Base-by-base conservation (phyloP, 2,888 invertebrate genomes). In the Calameuta pallipes region DNA sequence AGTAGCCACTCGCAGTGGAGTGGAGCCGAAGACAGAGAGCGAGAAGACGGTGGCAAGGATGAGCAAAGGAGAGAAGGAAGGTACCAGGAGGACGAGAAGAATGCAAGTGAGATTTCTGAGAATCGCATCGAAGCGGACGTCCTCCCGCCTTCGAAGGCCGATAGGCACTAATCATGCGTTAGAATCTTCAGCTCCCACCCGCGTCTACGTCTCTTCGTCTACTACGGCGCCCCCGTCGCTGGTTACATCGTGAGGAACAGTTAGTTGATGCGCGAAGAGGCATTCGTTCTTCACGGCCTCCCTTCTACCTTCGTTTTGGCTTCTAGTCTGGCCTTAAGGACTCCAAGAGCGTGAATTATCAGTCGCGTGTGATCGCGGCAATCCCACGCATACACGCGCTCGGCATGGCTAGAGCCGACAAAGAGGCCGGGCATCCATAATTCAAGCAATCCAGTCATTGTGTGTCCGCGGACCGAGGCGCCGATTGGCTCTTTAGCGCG, bases 351-450 rank as follows among this genome's bases (percentile, higher is more conserved):
- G 82, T 79, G 83, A 86, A 88, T 90, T 88, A 89, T 89, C 89
- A 86, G 86, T 86, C 86, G 89, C 87, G 86, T 87, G 89, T 89
- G 88, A 90, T 89, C 89, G 81, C 81, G 78, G 79, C 80, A 80
- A 82, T 82, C 81, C 80, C 82, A 76, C 79, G 76, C 79, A 73
- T 76, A 79, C 79, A 75, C 76, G 74, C 76, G 74, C 76, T 56
- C 76, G 69, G 76, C 56, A 56, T 33, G 56, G 33, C 41, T 74
- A 13, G 30, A 74, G 76, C 88, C 86, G 86, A 88, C 88, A 89
- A 88, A 88, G 89, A 85, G 84, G 79, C 83, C 80, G 86, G 86
- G 85, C 89, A 89, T 89, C 89, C 89, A 89, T 90, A 90, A 90
- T 90, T 90, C 90, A 89, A 89, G 87, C 87, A 88, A 89, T 89